Conservation (phyloP, 2,888 invertebrate species). For the Eilema griseolum region DNA sequence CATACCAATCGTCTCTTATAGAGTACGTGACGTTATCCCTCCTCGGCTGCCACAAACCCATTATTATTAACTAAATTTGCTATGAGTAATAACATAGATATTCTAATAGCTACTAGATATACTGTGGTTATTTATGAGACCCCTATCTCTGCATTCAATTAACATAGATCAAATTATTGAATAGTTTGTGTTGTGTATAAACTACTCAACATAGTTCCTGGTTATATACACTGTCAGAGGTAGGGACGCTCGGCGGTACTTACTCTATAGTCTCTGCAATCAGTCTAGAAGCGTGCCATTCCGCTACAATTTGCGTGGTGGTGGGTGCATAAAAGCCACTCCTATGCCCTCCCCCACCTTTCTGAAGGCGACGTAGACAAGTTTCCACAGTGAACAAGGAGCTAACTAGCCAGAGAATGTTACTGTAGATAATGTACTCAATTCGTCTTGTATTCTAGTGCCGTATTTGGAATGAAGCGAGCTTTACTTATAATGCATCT, state of each 20-base stretch:
- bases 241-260: constrained; percentile 27
- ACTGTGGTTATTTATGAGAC: constrained; percentile 13
- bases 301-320: constrained; percentile 70
- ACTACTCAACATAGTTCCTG: constrained; percentile 44
- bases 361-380: constrained; percentile 69
- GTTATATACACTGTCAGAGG: constrained; percentile 51
- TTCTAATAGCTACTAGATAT: neutral
- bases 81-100: constrained; percentile 4
- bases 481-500: constrained; percentile 55
- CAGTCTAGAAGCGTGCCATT: constrained; percentile 66
- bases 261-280: constrained; percentile 59
- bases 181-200: constrained; percentile 52
- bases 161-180: constrained; percentile 40
- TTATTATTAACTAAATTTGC: constrained; percentile 2
- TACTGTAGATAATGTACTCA: constrained; percentile 72
- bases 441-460: constrained; percentile 74
- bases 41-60: neutral
- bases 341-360: constrained; percentile 56
- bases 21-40: neutral
- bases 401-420: constrained; percentile 71
- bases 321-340: constrained; percentile 71
- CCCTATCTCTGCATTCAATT: constrained; percentile 28
- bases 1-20: neutral
- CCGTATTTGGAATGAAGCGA: constrained; percentile 51
- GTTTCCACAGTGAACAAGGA: constrained; percentile 68